Evolutionary conservation across 1,140 invertebrate genomes (phyloP), one percentile per base, ranked within the genome.

Genomic region (Latrodectus geometricus): DNA sequence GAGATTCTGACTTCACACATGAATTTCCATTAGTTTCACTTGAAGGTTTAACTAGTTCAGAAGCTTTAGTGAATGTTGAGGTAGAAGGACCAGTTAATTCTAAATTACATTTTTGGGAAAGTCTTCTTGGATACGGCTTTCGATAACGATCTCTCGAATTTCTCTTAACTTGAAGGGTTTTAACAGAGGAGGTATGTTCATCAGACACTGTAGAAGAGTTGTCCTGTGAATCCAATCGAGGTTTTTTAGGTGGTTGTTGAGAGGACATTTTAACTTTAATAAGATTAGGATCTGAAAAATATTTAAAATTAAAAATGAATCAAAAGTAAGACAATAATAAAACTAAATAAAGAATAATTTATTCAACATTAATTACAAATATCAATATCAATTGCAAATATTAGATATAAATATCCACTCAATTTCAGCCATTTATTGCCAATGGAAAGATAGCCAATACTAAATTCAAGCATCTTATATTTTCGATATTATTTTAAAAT

Each of bases 11-110:
- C 35, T 35, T 5, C 35, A 35, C 5, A 35, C 35, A 35, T 35
- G 35, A 35, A 35, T 35, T 35, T 35, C 35, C 5, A 5, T 35
- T 35, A 3, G 35, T 35, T 35, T 35, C 5, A 3, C 35, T 72
- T 72, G 35, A 69, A 12, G 77, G 20, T 69, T 69, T 68, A 14
- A 80, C 15, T 50, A 80, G 52, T 52, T 80, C 12, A 48, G 77
- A 69, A 21, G 77, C 77, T 21, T 50, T 68, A 23, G 17, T 50
- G 50, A 80, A 80, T 68, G 77, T 50, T 61, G 75, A 11, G 50
- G 8, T 21, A 65, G 77, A n/a, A n/a, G 21, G 17, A 52, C n/a
- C 68, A 9, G 15, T 35, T 66, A 61, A 35, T 65, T 77, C 8
- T 14, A 14, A 7, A 20, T n/a, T 77, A 15, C 3, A 23, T 12